A percentile compares a stretch with the other conserved stretches of the same genome.
These are phyloP conservation scores for Dromococcyx pavoninus DNA, from an alignment of 2,797 vertebrate genomes.

Conservation along the genomic window DNA sequence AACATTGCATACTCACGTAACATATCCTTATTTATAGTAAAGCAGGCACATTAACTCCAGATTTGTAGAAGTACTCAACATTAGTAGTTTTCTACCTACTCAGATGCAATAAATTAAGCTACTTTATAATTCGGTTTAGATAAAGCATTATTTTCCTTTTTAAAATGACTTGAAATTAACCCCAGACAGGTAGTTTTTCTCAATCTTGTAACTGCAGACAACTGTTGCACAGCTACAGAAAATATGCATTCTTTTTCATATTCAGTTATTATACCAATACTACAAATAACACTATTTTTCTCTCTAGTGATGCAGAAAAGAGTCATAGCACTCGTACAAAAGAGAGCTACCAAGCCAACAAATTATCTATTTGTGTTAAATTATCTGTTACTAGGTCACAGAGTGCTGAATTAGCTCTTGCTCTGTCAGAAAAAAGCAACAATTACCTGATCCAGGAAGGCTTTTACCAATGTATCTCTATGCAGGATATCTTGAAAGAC, in stretches of 20 bases:
- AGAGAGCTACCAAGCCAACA: neutral
- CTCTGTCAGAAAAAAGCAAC: neutral
- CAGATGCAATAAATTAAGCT: neutral
- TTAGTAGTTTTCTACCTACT: neutral
- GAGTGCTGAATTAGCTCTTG: neutral
- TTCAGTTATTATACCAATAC: neutral
- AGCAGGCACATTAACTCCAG: neutral
- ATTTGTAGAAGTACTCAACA: neutral
- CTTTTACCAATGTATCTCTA: constrained; percentile 91
- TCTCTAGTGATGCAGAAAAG: neutral
- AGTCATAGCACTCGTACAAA: neutral
- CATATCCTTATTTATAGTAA: neutral
- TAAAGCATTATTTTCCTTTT: neutral
- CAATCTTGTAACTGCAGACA: neutral
- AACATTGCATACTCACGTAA: rapidly evolving
- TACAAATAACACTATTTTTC: neutral
- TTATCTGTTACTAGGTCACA: neutral
- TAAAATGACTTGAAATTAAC: neutral
- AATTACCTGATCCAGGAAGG: constrained; percentile 93
- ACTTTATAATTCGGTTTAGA: neutral
- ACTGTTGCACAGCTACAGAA: neutral
- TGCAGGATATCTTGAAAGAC: constrained; percentile 96
- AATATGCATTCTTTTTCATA: neutral
- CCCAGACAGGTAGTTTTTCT: neutral
- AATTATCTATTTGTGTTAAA: neutral